Evolutionary conservation across 2,797 vertebrate species (phyloP).

Genomic region (Tympanoctomys barrerae): DNA sequence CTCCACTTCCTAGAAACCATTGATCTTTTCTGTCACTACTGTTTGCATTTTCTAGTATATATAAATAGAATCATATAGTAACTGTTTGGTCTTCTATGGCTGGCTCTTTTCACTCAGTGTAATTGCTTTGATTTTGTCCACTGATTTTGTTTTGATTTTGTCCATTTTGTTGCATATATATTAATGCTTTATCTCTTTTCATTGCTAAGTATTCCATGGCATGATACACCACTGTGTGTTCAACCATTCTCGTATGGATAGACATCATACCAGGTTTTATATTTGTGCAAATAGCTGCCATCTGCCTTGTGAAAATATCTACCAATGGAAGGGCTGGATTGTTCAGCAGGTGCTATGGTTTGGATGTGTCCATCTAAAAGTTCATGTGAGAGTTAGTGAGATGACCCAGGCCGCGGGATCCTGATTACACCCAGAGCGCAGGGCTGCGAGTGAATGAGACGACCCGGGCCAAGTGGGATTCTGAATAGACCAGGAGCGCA

Average conservation of each 20-base stretch:
- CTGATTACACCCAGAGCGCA: too few relatives aligned
- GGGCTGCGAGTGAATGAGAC: too few relatives aligned
- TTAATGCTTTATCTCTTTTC: not conserved
- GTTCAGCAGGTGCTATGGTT: not conserved
- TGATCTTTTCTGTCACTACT: not conserved
- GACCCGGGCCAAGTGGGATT: too few relatives aligned
- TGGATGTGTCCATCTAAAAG: not conserved
- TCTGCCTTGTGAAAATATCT: conserved; percentile 26
- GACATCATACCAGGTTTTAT: not conserved
- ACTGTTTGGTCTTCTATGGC: not conserved
- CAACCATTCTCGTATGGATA: not conserved
- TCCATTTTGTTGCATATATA: not conserved
- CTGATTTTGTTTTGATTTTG: not conserved
- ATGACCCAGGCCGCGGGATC: too few relatives aligned
- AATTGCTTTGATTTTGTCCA: conserved; percentile 12
- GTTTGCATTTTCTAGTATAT: conserved; percentile 22
- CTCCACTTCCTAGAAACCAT: not conserved
- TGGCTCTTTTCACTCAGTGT: not conserved
- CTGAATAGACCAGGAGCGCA: too few relatives aligned
- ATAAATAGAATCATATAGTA: not conserved
- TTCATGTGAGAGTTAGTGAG: too few relatives aligned
- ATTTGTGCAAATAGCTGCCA: not conserved
- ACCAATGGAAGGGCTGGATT: not conserved
- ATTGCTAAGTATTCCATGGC: not conserved
- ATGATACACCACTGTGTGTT: not conserved